These are phyloP conservation scores for Antheraea assamensis DNA, from an alignment of 2,888 invertebrate genomes.

Conservation along the genomic window DNA sequence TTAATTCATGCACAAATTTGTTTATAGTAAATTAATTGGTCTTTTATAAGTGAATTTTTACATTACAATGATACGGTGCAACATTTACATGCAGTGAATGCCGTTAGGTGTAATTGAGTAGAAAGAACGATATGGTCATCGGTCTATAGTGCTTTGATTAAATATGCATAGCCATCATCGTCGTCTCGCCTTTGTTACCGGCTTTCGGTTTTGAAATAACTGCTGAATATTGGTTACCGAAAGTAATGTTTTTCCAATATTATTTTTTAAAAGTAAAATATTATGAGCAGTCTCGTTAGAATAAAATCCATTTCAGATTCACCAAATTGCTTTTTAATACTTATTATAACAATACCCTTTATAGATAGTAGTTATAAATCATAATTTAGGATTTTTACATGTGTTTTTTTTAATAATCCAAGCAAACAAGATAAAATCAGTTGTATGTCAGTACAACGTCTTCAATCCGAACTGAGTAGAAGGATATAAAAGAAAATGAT, in stretches of 20 bases:
- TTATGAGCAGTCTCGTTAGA: too few species aligned
- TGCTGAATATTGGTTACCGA: background rate
- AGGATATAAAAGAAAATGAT: too few species aligned
- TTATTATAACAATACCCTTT: too few species aligned
- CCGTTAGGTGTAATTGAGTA: background rate
- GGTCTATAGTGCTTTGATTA: background rate
- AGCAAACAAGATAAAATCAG: too few species aligned
- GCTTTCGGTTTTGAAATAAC: background rate
- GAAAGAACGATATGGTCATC: slow-evolving; percentile 6
- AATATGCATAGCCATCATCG: background rate
- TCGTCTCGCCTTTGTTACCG: background rate
- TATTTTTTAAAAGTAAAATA: too few species aligned
- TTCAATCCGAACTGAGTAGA: too few species aligned
- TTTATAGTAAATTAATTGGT: background rate
- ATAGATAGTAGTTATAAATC: too few species aligned
- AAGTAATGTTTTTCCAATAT: background rate
- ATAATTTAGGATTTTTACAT: too few species aligned
- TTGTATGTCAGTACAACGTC: too few species aligned
- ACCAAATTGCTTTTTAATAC: too few species aligned
- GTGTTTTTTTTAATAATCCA: too few species aligned
- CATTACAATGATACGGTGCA: background rate
- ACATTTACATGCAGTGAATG: background rate
- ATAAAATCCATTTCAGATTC: too few species aligned
- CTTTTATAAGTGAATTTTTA: background rate
- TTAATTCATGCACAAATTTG: background rate